Percentiles rank a stretch among this genome's conserved stretches.
Evolutionary conservation across 2,797 vertebrate genomes (phyloP).

Genomic region (Serranus cabrilla): DNA sequence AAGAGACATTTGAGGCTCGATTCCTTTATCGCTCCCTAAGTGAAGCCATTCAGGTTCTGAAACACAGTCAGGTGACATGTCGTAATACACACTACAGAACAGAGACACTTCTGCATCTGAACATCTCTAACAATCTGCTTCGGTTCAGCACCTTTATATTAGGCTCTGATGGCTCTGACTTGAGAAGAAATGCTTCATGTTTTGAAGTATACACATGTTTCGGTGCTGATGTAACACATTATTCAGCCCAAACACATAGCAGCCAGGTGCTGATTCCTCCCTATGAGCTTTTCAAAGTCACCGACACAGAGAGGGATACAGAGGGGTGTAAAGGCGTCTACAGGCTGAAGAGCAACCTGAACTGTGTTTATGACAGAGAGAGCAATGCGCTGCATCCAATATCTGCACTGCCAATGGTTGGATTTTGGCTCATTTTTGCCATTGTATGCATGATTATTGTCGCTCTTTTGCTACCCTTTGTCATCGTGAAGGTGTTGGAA

Average conservation of each 20-base stretch:
- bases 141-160: conserved; percentile 55
- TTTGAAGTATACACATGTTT: conserved; percentile 62
- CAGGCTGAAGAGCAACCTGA: conserved; percentile 59
- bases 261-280: conserved; percentile 68
- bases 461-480: conserved; percentile 20
- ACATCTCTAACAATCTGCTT: conserved; percentile 31
- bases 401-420: conserved; percentile 23
- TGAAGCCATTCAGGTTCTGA: conserved; percentile 63
- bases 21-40: conserved; percentile 46
- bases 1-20: not conserved
- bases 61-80: conserved; percentile 55
- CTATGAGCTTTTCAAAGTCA: conserved; percentile 62
- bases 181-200: conserved; percentile 21
- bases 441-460: conserved; percentile 34
- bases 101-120: conserved; percentile 27
- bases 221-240: conserved; percentile 53
- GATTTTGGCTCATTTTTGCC: conserved; percentile 14
- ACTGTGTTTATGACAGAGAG: conserved; percentile 62
- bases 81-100: conserved; percentile 30
- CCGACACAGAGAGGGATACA: not conserved
- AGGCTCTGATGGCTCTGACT: conserved; percentile 9
- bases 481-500: conserved; percentile 41
- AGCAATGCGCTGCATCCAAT: conserved; percentile 43
- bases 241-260: conserved; percentile 42
- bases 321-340: conserved; percentile 37